phyloP scores from a whole-genome alignment of 2,797 vertebrate genomes.

The Eospalax fontanierii region DNA sequence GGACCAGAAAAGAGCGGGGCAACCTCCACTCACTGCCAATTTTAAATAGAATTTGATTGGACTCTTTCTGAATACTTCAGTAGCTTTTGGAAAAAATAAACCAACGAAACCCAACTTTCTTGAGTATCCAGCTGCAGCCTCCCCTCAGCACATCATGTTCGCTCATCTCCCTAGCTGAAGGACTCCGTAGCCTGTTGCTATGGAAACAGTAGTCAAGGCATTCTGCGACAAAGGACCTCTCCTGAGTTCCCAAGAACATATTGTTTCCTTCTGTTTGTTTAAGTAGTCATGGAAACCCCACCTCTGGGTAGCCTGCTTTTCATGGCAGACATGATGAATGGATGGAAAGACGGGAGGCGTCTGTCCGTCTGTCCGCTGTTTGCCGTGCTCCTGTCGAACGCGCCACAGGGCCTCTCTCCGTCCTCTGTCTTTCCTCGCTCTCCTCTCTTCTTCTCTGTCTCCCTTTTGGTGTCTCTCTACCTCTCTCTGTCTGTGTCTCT shows the following conservation, averaged over 20 bases:
- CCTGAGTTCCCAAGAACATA: conserved; percentile 56
- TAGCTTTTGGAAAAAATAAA: neutral
- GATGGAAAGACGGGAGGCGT: too few species aligned
- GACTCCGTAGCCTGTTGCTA: conserved; percentile 49
- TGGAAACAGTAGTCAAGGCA: conserved; percentile 69
- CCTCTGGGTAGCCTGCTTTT: conserved; percentile 33
- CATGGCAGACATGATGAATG: neutral
- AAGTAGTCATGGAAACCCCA: conserved; percentile 36
- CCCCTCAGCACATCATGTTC: neutral
- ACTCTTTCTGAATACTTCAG: conserved; percentile 43
- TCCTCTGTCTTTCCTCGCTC: neutral
- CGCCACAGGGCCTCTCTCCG: neutral
- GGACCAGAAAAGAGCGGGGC: neutral
- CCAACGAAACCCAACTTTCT: neutral
- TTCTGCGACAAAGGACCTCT: neutral
- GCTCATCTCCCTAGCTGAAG: neutral
- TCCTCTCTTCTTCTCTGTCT: too few species aligned
- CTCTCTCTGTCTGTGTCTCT: neutral
- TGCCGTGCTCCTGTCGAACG: neutral
- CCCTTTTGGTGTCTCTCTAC: too few species aligned
- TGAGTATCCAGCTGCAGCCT: conserved; percentile 47
- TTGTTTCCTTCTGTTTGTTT: conserved; percentile 65
- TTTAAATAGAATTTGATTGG: conserved; percentile 66
- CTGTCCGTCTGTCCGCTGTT: too few species aligned
- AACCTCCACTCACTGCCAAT: neutral